A percentile compares a stretch with the other conserved stretches of the same genome.
phyloP scores from a whole-genome alignment of 2,113 vertebrate species.

The Cervus canadensis region DNA sequence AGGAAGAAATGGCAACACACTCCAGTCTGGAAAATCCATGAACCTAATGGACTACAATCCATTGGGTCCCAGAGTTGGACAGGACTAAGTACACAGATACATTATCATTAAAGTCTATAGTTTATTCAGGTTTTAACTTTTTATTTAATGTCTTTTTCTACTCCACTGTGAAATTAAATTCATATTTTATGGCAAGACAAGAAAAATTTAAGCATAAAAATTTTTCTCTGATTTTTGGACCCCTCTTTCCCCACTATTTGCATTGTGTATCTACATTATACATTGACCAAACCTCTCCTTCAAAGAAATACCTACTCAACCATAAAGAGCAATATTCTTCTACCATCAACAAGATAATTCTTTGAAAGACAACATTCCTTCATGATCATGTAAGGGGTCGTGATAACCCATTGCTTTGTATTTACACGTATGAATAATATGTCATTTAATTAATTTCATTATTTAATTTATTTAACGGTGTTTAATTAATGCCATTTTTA shows the following conservation, averaged over 20 bases:
- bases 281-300: neutral
- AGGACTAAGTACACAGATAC: neutral
- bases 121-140: neutral
- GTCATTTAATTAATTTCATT: neutral
- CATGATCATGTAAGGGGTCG: neutral
- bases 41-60: neutral
- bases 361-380: neutral
- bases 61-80: neutral
- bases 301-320: neutral
- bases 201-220: neutral
- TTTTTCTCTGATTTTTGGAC: neutral
- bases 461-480: too few species aligned
- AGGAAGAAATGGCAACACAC: neutral
- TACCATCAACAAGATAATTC: neutral
- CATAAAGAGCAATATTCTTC: neutral
- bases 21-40: neutral
- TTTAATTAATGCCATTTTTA: neutral
- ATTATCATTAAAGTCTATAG: neutral
- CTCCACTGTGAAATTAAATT: neutral
- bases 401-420: neutral
- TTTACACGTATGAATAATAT: neutral
- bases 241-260: neutral
- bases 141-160: neutral
- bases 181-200: neutral
- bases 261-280: neutral